Evolutionary conservation across 1,140 invertebrate species (phyloP).

Genomic region (Apolygus lucorum): DNA sequence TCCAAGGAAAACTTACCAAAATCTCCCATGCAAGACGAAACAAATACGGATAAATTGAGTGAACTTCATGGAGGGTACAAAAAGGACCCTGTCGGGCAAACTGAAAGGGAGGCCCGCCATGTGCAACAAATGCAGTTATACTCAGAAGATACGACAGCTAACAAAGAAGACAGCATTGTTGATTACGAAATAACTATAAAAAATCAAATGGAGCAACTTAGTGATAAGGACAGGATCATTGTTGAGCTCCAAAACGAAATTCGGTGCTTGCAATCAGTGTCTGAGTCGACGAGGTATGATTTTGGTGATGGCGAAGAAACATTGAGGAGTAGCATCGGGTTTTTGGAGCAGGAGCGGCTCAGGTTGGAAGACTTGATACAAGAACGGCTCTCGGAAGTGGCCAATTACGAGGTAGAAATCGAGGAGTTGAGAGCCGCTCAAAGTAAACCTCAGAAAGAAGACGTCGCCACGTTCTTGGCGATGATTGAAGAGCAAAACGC

Average conservation of each 20-base stretch:
- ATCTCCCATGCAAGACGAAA: no score
- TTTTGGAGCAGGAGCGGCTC: slow-evolving; percentile 30
- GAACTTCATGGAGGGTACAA: slow-evolving; percentile 63
- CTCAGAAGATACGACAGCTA: slow-evolving; percentile 9
- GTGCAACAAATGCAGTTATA: slow-evolving; percentile 51
- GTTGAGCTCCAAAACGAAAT: not conserved
- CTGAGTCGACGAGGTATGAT: no score
- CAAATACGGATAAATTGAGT: no score
- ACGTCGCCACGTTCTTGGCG: not conserved
- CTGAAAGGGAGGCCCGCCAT: slow-evolving; percentile 63
- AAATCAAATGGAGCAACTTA: slow-evolving; percentile 35
- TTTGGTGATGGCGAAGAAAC: no score
- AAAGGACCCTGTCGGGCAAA: slow-evolving; percentile 59
- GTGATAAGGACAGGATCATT: not conserved
- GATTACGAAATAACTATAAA: slow-evolving; percentile 32
- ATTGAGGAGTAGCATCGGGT: not conserved
- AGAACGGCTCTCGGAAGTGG: not conserved
- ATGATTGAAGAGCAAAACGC: slow-evolving; percentile 31
- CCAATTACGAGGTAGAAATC: not conserved
- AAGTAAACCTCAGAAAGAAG: not conserved
- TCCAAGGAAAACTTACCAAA: no score
- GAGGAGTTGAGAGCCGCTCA: not conserved
- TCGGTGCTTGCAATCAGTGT: not conserved
- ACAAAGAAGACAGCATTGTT: not conserved
- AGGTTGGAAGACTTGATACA: not conserved